A percentile compares a stretch with the other conserved stretches of the same genome.
Conservation (phyloP, 1,140 invertebrate genomes). For the Drosophila watanabei region DNA sequence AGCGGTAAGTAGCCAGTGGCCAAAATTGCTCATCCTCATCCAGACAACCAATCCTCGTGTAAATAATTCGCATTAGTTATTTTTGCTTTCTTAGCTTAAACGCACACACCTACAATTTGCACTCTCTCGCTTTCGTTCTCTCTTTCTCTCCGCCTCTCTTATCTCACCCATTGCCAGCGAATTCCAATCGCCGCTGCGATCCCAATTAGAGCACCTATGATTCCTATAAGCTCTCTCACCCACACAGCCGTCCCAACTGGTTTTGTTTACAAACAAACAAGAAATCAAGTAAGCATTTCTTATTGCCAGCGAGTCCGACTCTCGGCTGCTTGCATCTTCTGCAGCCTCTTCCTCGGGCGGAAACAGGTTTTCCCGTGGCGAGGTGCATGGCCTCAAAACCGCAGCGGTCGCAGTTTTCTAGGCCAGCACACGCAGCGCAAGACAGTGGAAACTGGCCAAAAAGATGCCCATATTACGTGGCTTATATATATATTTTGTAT, state of each 20-base stretch:
- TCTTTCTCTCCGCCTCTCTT: slow-evolving; percentile 1
- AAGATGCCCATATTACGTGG: not conserved
- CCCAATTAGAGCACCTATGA: slow-evolving; percentile 24
- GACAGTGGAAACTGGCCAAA: slow-evolving; percentile 10
- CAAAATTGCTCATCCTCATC: slow-evolving; percentile 1
- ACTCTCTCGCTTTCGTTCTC: not conserved
- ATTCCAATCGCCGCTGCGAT: slow-evolving; percentile 27
- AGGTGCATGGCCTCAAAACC: slow-evolving; percentile 38
- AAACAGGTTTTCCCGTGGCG: slow-evolving; percentile 60
- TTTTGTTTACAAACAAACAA: slow-evolving; percentile 79
- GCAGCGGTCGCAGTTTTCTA: slow-evolving; percentile 29
- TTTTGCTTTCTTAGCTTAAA: slow-evolving; percentile 15
- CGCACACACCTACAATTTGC: slow-evolving; percentile 6
- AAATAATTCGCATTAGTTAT: slow-evolving; percentile 31
- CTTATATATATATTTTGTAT: not conserved
- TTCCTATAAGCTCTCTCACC: slow-evolving; percentile 21
- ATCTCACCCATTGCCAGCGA: slow-evolving; percentile 1
- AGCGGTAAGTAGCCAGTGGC: slow-evolving; percentile 58
- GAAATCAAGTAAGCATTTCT: slow-evolving; percentile 62
- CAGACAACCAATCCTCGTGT: not conserved
- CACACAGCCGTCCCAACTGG: slow-evolving; percentile 61
- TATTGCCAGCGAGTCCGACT: slow-evolving; percentile 31
- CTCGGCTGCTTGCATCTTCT: slow-evolving; percentile 8
- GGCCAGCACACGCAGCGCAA: slow-evolving; percentile 17
- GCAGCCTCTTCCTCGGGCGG: slow-evolving; percentile 21